Evolutionary conservation across 2,888 invertebrate species (phyloP), one percentile per base, ranked within the genome.

Genomic region (Tyria jacobaeae): DNA sequence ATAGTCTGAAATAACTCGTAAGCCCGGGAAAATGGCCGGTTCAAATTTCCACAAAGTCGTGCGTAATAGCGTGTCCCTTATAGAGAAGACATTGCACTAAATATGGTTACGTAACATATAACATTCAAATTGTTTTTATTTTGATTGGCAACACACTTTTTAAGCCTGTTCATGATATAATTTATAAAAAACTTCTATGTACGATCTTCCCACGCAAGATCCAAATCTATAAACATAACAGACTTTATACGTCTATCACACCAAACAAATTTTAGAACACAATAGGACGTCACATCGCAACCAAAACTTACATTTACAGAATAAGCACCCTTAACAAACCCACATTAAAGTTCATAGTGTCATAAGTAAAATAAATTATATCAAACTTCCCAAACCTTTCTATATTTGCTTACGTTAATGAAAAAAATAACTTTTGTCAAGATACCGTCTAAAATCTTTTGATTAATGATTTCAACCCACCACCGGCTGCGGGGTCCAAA

Each of bases 381-480:
- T 62, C 31, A 57, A 25, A 39, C 70, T 65, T 76, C 78, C 79
- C 79, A 73, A 49, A 73, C 75, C 81, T 88, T 87, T 89, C 86
- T 89, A 88, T 91, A 89, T 92, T 92, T 91, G 90, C 89, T 88
- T 87, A 86, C 86, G 80, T 82, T 84, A 85, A 86, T 84, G 21
- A 21, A 85, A 90, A 89, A 88, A 87, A 89, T 88, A 86, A 86
- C 88, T 87, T 89, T 91, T 91, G 90, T 90, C 85, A 85, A 83
- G 82, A 78, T 81, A 80, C 75, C 79, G 81, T 84, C 83, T 78
- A 73, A 80, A 81, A 82, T 82, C 78, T 79, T 73, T 80, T 91
- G 92, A 92, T 91, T 89, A 89, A 92, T 92, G 91, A 87, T 84
- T 69, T 84, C 82, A 89, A 88, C 88, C 86, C 85, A 81, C 79